These are phyloP conservation scores for Sporophila hypoxantha DNA, from an alignment of 2,113 vertebrate species.

Conservation along the genomic window DNA sequence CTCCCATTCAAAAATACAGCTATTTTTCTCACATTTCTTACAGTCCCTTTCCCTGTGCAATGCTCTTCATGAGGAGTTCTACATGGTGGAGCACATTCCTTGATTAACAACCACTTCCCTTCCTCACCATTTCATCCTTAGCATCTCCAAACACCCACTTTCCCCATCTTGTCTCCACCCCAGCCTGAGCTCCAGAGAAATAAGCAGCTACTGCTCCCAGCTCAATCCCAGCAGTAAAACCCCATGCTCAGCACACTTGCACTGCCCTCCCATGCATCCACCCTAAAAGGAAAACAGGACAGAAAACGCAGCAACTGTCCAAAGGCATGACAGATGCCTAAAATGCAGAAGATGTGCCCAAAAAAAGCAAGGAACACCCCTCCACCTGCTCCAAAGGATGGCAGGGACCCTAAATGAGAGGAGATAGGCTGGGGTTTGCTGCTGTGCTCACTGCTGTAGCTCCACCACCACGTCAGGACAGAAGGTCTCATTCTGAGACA, in stretches of 20 bases:
- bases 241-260: not conserved
- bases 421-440: not conserved
- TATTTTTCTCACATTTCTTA: not conserved
- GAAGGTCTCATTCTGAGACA: not conserved
- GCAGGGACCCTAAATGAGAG: not conserved
- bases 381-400: not conserved
- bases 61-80: not conserved
- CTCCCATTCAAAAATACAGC: not conserved
- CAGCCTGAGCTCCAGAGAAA: not conserved
- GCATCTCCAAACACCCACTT: not conserved
- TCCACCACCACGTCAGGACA: not conserved
- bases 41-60: not conserved
- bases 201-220: not conserved
- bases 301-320: not conserved
- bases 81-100: not conserved
- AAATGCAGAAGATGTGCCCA: not conserved
- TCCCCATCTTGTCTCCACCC: not conserved
- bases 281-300: not conserved
- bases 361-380: not conserved
- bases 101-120: not conserved
- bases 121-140: not conserved
- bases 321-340: not conserved
- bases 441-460: not conserved
- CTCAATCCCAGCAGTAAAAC: not conserved
- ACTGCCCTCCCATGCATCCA: not conserved